These are phyloP conservation scores for Macheiramphus alcinus DNA, from an alignment of 2,113 vertebrate genomes.

Conservation along the genomic window DNA sequence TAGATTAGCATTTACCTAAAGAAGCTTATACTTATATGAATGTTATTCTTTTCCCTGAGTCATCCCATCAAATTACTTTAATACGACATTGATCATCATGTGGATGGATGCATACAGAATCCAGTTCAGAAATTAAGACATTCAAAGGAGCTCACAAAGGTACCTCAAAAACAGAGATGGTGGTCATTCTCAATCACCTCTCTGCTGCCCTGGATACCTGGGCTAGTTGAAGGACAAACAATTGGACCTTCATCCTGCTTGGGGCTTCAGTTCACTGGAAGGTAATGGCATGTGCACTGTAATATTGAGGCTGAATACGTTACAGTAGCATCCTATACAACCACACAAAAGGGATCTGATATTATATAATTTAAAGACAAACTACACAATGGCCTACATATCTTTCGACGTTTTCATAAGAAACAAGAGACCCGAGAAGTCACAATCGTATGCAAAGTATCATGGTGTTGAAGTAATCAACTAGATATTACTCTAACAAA, in stretches of 20 bases:
- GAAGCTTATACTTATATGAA: not conserved
- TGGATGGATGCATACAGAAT: not conserved
- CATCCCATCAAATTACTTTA: conserved; percentile 8
- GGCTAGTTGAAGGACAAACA: not conserved
- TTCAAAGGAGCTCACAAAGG: not conserved
- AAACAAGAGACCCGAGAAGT: not conserved
- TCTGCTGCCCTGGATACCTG: not conserved
- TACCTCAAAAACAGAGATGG: not conserved
- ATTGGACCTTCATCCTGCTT: not conserved
- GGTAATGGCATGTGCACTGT: not conserved
- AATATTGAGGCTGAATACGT: not conserved
- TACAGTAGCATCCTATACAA: not conserved
- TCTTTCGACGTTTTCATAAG: not conserved
- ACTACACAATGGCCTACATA: not conserved
- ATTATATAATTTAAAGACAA: not conserved
- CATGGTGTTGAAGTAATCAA: not conserved
- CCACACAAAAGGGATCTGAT: not conserved
- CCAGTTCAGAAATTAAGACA: not conserved
- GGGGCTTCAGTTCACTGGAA: not conserved
- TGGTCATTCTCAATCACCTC: too few species aligned
- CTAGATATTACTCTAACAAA: not conserved
- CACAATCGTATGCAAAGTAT: not conserved
- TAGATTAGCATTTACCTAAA: not conserved
- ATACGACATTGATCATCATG: not conserved
- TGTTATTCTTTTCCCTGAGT: conserved; percentile 4